These are phyloP conservation scores for Anseranas semipalmata DNA, from an alignment of 2,113 vertebrate species.

Conservation along the genomic window DNA sequence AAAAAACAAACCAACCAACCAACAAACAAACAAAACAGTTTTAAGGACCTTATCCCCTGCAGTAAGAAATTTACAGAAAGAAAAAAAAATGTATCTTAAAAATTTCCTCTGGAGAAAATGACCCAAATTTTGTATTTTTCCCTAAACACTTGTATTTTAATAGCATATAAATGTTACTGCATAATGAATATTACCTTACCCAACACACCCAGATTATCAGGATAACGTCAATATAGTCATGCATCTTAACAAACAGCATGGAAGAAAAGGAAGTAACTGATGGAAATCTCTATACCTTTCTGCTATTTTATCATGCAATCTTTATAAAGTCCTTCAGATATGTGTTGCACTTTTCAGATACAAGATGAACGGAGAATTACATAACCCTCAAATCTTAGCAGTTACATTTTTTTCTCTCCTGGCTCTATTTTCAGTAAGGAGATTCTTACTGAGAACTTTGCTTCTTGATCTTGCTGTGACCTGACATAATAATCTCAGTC, in stretches of 20 bases:
- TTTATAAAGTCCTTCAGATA: neutral
- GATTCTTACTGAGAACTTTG: neutral
- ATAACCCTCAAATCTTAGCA: neutral
- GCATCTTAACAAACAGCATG: neutral
- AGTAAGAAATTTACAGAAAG: neutral
- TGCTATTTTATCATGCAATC: neutral
- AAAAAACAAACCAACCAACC: too few relatives aligned
- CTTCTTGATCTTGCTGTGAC: neutral
- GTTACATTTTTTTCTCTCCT: neutral
- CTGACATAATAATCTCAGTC: neutral
- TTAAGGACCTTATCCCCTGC: neutral
- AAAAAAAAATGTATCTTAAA: neutral
- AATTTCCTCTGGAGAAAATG: neutral
- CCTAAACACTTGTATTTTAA: neutral
- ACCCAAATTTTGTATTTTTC: neutral
- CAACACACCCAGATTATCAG: neutral
- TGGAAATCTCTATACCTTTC: neutral
- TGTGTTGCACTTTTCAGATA: neutral
- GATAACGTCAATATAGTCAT: neutral
- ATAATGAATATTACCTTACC: neutral
- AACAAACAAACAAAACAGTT: neutral
- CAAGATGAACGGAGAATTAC: neutral
- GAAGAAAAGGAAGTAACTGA: neutral
- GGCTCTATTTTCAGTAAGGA: neutral
- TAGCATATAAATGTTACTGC: neutral